Base-by-base conservation (phyloP, 1,140 invertebrate species). In the Drosophila seguyi region DNA sequence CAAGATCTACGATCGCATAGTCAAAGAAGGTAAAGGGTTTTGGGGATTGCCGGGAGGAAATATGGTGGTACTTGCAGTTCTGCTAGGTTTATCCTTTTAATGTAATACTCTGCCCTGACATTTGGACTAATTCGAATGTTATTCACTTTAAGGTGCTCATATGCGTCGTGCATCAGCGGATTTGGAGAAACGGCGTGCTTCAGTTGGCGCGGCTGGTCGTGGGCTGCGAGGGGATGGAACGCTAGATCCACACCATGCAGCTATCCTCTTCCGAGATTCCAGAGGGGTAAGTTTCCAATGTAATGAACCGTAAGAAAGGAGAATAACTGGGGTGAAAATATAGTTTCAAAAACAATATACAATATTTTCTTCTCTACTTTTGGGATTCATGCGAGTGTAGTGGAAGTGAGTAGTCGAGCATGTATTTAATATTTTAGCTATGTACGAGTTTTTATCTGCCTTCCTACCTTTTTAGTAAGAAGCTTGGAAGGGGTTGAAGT, bases 181-280 rank as follows among this genome's bases (percentile, higher is more conserved):
- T 85, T 95, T 96, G 16, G 96, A 96, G 63, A 94, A 95, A 76
- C 94, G 97, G 69, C 94, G 96, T 67, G 94, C 96, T 34, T 97
- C 96, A 18, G 93, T 97, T 52, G 96, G 96, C 60, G 94, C 95
- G 55, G 94, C 95, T 42, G 91, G 88, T 55, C 90, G 93, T 29
- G 93, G 92, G 50, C 74, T 91, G 60, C 79, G 92, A 63, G 90
- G 83, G n/a, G 91, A 93, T 75, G 92, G 92, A 44, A 83, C 94
- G 91, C 93, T 97, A 44, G 97, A 98, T 94, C 96, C 97, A 25
- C 94, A 96, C 81, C 96, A 97, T 93, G 96, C 97, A 50, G 97
- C 97, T 71, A 97, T 98, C 71, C 94, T 98, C 61, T 98, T 98
- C 93, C 94, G 97, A 80, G 97, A 98, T 93, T 96, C 97, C 13